Conservation (phyloP, 2,888 invertebrate species). For the Synergus laeviventris region DNA sequence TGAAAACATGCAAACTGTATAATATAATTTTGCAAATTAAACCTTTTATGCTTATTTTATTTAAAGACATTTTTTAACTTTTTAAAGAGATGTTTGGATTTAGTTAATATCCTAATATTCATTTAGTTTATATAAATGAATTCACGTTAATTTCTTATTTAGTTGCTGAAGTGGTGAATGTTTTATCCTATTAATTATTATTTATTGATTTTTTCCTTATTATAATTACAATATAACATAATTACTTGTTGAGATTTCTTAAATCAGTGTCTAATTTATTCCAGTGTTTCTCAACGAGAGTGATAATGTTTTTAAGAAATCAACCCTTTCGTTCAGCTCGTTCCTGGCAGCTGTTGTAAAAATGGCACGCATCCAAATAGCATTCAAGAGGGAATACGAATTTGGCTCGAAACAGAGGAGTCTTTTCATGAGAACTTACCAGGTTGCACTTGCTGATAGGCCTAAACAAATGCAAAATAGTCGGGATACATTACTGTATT, state of each 20-base stretch:
- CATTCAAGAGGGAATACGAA: neutral
- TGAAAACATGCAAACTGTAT: neutral
- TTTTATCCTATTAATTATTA: neutral
- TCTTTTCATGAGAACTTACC: constrained; percentile 8
- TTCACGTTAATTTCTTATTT: too few relatives aligned
- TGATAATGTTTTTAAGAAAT: constrained; percentile 11
- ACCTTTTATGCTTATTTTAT: neutral
- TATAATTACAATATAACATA: too few relatives aligned
- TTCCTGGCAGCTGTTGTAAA: constrained; percentile 11
- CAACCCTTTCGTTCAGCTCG: neutral
- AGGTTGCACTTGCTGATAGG: constrained; percentile 24
- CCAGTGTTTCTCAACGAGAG: neutral
- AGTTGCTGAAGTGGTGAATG: too few relatives aligned
- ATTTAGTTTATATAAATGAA: too few relatives aligned
- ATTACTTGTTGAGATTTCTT: neutral
- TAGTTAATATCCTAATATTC: neutral
- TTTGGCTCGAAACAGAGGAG: constrained; percentile 13
- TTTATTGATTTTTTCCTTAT: neutral
- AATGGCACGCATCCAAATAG: constrained; percentile 30
- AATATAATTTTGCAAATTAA: neutral
- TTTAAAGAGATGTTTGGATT: neutral
- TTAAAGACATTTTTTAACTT: neutral
- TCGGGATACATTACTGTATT: neutral
- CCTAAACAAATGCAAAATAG: neutral
- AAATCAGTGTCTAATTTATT: constrained; percentile 13